These are phyloP conservation scores for Myrmecophaga tridactyla DNA, from an alignment of 2,113 vertebrate species.

Conservation along the genomic window DNA sequence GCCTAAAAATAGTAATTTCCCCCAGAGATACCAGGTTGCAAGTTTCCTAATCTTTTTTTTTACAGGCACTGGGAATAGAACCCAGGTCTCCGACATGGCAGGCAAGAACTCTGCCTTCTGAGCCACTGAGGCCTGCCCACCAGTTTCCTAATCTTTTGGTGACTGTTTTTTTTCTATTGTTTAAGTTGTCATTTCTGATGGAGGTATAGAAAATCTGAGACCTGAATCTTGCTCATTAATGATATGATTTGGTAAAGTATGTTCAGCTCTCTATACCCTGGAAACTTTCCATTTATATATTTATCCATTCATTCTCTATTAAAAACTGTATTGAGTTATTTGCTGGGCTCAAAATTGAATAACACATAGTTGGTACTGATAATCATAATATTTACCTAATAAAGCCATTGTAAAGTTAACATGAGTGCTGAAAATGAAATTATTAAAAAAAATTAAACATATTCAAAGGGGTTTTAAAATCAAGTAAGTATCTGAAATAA, in stretches of 20 bases:
- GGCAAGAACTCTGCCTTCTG: too few relatives aligned
- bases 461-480: background rate
- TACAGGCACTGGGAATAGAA: too few relatives aligned
- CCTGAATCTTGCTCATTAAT: background rate
- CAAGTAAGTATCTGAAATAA: background rate
- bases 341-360: background rate
- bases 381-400: background rate
- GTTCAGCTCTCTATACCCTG: background rate
- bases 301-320: background rate
- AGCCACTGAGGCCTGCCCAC: too few relatives aligned
- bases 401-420: background rate
- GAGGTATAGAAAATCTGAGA: background rate
- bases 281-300: slow-evolving; percentile 14
- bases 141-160: too few relatives aligned
- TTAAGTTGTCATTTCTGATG: background rate
- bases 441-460: background rate
- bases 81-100: too few relatives aligned
- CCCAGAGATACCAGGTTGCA: background rate
- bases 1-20: background rate
- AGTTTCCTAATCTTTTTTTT: background rate
- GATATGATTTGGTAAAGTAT: slow-evolving; percentile 13
- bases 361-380: background rate
- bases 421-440: background rate
- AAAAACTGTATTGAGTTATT: background rate
- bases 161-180: background rate